These are phyloP conservation scores for Crossaster papposus DNA, from an alignment of 53 echinoderm and acorn worm species.

Conservation along the genomic window DNA sequence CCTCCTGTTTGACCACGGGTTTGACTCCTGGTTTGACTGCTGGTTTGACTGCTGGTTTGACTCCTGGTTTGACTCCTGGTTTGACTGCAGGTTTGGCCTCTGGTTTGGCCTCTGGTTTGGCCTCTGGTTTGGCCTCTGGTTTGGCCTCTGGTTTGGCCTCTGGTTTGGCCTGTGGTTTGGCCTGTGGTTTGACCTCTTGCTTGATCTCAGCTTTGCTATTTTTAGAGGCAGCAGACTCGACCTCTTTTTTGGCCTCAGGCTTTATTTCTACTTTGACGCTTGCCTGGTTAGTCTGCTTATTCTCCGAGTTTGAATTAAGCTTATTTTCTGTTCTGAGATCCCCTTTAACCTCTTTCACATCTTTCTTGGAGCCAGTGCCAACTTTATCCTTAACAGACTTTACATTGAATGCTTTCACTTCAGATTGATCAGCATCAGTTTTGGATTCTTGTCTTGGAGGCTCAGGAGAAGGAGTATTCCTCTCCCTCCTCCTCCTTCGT, in stretches of 20 bases:
- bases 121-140: constrained; percentile 38
- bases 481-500: constrained; percentile 51
- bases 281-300: neutral
- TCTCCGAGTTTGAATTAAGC: neutral
- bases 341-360: neutral
- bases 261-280: neutral
- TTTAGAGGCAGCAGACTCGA: constrained; percentile 31
- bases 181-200: neutral
- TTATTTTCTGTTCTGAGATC: neutral
- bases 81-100: neutral
- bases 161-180: constrained; percentile 3
- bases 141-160: constrained; percentile 51
- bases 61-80: neutral
- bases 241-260: constrained; percentile 27
- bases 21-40: neutral
- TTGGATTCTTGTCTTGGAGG: constrained; percentile 20
- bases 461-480: constrained; percentile 28
- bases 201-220: too few relatives aligned
- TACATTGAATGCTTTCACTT: neutral
- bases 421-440: neutral
- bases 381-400: constrained; percentile 3
- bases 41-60: constrained; percentile 28
- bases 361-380: neutral
- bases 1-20: neutral
- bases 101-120: constrained; percentile 7